Conservation (phyloP, 2,888 invertebrate genomes). For the Pristionchus mayeri region DNA sequence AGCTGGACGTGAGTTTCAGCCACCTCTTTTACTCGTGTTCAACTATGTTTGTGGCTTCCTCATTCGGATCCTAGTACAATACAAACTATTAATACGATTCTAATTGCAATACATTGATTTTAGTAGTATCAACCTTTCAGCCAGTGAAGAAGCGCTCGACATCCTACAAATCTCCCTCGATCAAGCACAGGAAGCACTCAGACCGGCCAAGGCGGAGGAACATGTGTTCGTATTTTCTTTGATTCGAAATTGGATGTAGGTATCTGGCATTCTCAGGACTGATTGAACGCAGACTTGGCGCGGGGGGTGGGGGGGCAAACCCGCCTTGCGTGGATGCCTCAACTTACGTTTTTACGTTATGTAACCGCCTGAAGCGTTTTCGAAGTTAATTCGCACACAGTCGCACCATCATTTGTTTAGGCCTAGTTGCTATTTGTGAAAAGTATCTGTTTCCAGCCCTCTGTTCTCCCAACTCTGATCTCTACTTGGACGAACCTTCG, state of each 20-base stretch:
- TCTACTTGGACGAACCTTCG: background rate
- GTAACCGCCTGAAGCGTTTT: background rate
- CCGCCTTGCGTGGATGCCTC: too few species aligned
- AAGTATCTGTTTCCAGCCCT: conserved; percentile 41
- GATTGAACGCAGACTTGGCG: too few species aligned
- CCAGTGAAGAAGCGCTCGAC: background rate
- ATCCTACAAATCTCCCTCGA: background rate
- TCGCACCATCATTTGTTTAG: background rate
- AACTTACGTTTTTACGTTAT: too few species aligned
- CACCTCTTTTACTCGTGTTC: background rate
- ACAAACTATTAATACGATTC: too few species aligned
- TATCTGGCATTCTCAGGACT: too few species aligned
- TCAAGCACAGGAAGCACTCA: background rate
- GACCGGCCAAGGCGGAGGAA: background rate
- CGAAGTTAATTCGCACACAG: background rate
- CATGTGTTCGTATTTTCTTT: background rate
- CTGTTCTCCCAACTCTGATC: background rate
- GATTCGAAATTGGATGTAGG: background rate
- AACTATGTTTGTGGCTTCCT: too few species aligned
- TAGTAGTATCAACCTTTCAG: background rate
- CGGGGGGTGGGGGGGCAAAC: too few species aligned
- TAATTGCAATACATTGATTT: too few species aligned
- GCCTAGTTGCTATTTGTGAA: too few species aligned
- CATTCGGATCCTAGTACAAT: too few species aligned
- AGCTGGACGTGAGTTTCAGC: background rate